phyloP scores from a whole-genome alignment of 1,140 invertebrate species.

The Plectrocnemia conspersa region DNA sequence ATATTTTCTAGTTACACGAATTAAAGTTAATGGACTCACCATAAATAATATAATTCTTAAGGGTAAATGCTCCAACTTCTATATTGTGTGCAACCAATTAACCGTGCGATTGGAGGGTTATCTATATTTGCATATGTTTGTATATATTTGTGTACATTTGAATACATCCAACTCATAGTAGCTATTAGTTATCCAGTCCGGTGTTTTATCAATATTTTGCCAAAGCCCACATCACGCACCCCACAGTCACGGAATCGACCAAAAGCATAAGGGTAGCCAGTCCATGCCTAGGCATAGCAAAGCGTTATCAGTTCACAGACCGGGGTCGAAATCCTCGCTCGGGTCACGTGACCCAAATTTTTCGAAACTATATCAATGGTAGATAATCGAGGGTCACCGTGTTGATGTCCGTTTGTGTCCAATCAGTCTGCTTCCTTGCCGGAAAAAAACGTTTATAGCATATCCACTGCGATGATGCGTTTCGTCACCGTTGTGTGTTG shows the following conservation, averaged over 20 bases:
- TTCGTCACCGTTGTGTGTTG: not conserved
- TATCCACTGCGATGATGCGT: not conserved
- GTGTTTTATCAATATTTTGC: conserved; percentile 31
- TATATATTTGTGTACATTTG: too few relatives aligned
- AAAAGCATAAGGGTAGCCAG: not conserved
- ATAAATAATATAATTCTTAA: too few relatives aligned
- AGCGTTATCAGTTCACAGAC: too few relatives aligned
- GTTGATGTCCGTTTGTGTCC: too few relatives aligned
- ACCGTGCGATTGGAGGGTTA: too few relatives aligned
- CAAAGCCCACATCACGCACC: conserved; percentile 20
- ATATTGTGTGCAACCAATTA: too few relatives aligned
- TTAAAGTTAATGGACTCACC: too few relatives aligned
- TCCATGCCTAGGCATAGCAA: not conserved
- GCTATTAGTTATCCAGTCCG: conserved; percentile 25
- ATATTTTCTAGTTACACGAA: too few relatives aligned
- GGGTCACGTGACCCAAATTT: conserved; percentile 1
- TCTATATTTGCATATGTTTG: too few relatives aligned
- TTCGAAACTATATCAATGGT: not conserved
- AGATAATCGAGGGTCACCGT: conserved; percentile 2
- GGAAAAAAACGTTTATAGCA: conserved; percentile 13
- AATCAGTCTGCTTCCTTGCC: conserved; percentile 6
- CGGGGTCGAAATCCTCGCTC: not conserved
- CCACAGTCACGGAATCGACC: conserved; percentile 5
- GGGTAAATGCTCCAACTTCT: too few relatives aligned
- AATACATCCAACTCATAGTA: too few relatives aligned